Conservation (phyloP, 1,140 invertebrate species). For the Bactericera cockerelli region DNA sequence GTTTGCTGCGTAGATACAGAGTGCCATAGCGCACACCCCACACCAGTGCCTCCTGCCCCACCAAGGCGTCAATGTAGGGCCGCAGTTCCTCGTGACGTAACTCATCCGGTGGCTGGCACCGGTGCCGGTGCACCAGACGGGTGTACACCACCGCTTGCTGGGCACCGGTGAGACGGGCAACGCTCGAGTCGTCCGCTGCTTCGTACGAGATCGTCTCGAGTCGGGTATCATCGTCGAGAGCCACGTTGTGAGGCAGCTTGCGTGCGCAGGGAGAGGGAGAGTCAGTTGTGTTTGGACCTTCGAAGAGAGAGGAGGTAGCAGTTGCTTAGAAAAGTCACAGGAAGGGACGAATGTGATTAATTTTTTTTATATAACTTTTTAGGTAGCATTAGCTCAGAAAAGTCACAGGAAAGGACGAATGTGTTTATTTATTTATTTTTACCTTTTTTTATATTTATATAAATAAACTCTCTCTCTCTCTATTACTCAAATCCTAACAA, state of each 20-base stretch:
- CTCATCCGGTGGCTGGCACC: constrained; percentile 50
- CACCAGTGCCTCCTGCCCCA: neutral
- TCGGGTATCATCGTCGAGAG: constrained; percentile 68
- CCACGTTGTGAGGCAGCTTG: constrained; percentile 31
- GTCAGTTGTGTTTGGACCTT: too few relatives aligned
- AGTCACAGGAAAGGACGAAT: too few relatives aligned
- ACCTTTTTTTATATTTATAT: too few relatives aligned
- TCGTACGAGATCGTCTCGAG: constrained; percentile 57
- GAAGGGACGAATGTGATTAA: too few relatives aligned
- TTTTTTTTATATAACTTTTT: too few relatives aligned
- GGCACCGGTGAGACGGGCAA: constrained; percentile 43
- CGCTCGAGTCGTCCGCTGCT: constrained; percentile 37
- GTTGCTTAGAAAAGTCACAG: too few relatives aligned
- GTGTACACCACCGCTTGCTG: constrained; percentile 45
- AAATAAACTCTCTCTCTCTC: too few relatives aligned
- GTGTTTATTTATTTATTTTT: too few relatives aligned
- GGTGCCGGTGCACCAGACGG: neutral
- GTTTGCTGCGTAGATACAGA: constrained; percentile 45
- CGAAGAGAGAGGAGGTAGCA: too few relatives aligned
- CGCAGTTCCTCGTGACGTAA: constrained; percentile 60
- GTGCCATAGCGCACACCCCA: constrained; percentile 2
- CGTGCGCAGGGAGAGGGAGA: too few relatives aligned
- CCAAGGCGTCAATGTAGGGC: constrained; percentile 47
- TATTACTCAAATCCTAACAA: too few relatives aligned
- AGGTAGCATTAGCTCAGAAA: too few relatives aligned